Evolutionary conservation across 2,113 vertebrate genomes (phyloP).

Genomic region (Todiramphus saurophagus): DNA sequence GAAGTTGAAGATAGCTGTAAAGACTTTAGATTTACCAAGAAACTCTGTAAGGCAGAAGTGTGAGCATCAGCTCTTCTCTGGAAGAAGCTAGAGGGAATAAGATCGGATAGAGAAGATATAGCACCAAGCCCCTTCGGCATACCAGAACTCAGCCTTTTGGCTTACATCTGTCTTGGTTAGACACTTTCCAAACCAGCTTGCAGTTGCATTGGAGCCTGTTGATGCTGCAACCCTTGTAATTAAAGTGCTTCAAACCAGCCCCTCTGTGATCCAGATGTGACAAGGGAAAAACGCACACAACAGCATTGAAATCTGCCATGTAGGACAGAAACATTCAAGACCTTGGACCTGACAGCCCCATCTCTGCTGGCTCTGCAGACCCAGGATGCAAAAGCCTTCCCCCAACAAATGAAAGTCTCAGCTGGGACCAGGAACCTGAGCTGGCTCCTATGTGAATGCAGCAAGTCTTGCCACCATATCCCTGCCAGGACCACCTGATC

Average conservation of each 20-base stretch:
- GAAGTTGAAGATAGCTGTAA: background rate
- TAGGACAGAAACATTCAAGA: background rate
- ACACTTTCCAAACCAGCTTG: background rate
- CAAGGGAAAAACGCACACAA: background rate
- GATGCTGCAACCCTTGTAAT: background rate
- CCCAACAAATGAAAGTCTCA: fast-evolving
- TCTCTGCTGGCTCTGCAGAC: background rate
- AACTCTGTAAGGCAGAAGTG: background rate
- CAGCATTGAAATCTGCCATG: background rate
- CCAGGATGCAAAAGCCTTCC: background rate
- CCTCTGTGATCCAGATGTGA: background rate
- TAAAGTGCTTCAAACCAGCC: background rate
- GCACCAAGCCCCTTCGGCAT: background rate
- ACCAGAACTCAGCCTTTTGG: background rate
- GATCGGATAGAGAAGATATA: background rate
- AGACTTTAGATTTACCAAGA: background rate
- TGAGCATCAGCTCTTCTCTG: background rate
- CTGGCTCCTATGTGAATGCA: background rate
- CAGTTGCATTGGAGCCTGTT: background rate
- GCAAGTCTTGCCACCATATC: background rate
- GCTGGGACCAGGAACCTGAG: background rate
- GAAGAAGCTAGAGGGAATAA: background rate
- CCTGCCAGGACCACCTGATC: background rate
- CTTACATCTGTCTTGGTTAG: background rate
- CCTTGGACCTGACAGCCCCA: background rate